Percentiles rank a stretch among this genome's conserved stretches.
phyloP scores from a whole-genome alignment of 2,888 invertebrate genomes.

The Reticulitermes lucifugus region DNA sequence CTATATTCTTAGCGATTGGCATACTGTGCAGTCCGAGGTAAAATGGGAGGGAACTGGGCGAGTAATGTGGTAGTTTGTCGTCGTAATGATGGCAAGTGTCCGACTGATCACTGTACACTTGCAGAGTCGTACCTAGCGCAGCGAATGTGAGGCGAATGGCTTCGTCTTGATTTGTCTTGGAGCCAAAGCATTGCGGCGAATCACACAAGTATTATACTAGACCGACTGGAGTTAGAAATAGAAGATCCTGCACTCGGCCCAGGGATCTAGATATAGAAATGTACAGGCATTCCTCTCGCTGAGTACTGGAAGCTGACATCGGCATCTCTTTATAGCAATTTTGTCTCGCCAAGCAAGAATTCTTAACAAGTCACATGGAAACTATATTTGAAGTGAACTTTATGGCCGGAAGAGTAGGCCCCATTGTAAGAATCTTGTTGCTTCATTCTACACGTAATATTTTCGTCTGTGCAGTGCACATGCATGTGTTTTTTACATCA shows the following conservation, averaged over 20 bases:
- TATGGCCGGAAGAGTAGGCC: not conserved
- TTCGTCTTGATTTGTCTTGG: conserved; percentile 1
- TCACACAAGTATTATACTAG: not conserved
- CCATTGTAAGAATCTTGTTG: not conserved
- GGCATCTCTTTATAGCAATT: conserved; percentile 10
- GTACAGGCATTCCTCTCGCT: not conserved
- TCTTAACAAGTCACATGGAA: not conserved
- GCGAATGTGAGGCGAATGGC: not conserved
- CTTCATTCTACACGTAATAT: not conserved
- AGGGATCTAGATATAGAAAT: not conserved
- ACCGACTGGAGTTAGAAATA: not conserved
- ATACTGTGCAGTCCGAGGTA: no score
- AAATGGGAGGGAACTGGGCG: no score
- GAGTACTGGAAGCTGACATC: not conserved
- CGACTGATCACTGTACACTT: not conserved
- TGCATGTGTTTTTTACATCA: no score
- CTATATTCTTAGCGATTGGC: no score
- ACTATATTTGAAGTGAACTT: not conserved
- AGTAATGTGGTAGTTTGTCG: no score
- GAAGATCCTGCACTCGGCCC: not conserved
- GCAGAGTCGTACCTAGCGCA: not conserved
- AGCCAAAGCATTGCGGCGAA: not conserved
- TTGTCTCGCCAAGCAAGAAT: conserved; percentile 13
- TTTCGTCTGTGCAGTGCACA: no score
- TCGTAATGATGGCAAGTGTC: not conserved